These are phyloP conservation scores for Enteromius paludinosus DNA, from an alignment of 2,797 vertebrate genomes.

Conservation along the genomic window DNA sequence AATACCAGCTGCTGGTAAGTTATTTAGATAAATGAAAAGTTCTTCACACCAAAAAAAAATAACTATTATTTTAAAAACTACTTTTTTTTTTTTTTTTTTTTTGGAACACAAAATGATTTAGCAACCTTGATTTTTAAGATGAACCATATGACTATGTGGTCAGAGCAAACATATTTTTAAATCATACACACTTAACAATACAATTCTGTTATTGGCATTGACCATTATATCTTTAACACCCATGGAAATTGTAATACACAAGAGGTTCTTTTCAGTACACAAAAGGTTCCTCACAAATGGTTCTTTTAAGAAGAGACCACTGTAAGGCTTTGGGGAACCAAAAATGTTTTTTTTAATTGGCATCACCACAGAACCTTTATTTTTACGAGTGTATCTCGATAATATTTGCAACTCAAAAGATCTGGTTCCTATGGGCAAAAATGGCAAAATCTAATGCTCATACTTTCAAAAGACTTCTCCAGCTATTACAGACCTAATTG, in stretches of 20 bases:
- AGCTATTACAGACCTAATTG: neutral
- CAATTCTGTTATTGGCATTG: too few species aligned
- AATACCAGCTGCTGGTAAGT: too few species aligned
- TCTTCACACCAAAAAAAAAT: too few species aligned
- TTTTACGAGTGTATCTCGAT: neutral
- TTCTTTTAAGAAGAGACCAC: neutral
- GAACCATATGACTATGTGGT: too few species aligned
- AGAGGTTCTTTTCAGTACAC: neutral
- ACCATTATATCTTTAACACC: neutral
- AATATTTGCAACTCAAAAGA: neutral
- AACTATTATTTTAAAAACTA: too few species aligned
- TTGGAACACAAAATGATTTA: too few species aligned
- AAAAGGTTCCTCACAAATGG: neutral
- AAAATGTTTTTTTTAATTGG: neutral
- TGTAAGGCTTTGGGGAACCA: too few species aligned
- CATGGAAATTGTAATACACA: neutral
- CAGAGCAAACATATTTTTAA: too few species aligned
- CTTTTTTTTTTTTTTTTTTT: too few species aligned
- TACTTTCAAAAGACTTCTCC: neutral
- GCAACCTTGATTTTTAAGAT: too few species aligned
- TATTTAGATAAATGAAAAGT: too few species aligned
- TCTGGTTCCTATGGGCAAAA: neutral
- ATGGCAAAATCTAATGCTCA: neutral
- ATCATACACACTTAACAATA: too few species aligned
- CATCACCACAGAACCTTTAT: neutral